These are phyloP conservation scores for Plagodis dolabraria DNA, from an alignment of 2,888 invertebrate genomes.

Conservation along the genomic window DNA sequence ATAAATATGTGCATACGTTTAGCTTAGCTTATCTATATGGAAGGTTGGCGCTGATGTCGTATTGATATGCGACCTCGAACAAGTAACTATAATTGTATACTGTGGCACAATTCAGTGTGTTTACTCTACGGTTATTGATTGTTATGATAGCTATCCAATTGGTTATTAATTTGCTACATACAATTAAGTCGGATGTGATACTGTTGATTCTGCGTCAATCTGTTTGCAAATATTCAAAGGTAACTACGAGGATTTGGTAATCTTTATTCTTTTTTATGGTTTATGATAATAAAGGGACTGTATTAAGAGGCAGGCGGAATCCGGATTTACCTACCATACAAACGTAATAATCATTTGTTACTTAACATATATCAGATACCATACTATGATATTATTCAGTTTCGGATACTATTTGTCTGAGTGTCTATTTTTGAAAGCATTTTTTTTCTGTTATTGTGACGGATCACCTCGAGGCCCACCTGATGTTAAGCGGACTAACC, in stretches of 20 bases:
- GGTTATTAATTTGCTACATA: slow-evolving; percentile 24
- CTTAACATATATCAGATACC: too few relatives aligned
- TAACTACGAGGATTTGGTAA: slow-evolving; percentile 11
- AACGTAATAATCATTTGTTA: too few relatives aligned
- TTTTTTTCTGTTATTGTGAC: too few relatives aligned
- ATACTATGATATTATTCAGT: too few relatives aligned
- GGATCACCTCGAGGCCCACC: too few relatives aligned
- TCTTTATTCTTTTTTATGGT: slow-evolving; percentile 1
- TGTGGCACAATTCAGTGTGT: slow-evolving; percentile 1
- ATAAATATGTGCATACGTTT: slow-evolving; percentile 12
- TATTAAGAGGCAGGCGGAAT: too few relatives aligned
- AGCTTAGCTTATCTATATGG: slow-evolving; percentile 1
- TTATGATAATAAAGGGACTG: too few relatives aligned
- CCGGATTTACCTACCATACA: too few relatives aligned
- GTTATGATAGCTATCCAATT: slow-evolving; percentile 21
- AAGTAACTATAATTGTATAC: background rate
- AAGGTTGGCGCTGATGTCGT: slow-evolving; percentile 15
- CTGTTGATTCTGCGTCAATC: slow-evolving; percentile 23
- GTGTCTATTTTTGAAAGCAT: too few relatives aligned
- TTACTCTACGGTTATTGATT: slow-evolving; percentile 18
- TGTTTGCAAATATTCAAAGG: slow-evolving; percentile 17
- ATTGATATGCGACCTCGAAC: slow-evolving; percentile 19
- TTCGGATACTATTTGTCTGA: too few relatives aligned
- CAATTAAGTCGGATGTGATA: slow-evolving; percentile 24
- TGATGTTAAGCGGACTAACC: too few relatives aligned